Percentiles rank a stretch among this genome's conserved stretches.
Evolutionary conservation across 2,888 invertebrate genomes (phyloP).

Genomic region (Gastrophysa polygoni): DNA sequence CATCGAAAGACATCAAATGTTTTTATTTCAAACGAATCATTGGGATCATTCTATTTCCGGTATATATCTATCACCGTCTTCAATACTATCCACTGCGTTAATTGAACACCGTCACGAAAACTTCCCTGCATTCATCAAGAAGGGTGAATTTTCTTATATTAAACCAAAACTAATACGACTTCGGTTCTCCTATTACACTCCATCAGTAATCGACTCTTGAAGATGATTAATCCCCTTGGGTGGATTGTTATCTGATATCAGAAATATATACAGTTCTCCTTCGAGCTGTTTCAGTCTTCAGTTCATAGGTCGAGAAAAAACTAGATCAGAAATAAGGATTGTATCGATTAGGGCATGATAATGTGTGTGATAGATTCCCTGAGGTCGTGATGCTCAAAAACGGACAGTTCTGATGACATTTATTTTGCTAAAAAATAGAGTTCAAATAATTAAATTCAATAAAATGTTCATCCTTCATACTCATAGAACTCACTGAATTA

Average conservation of each 20-base stretch:
- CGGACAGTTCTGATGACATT: too few species aligned
- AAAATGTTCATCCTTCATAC: too few species aligned
- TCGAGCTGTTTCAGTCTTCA: not conserved
- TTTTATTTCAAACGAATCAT: too few species aligned
- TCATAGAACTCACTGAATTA: too few species aligned
- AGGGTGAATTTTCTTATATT: slow-evolving; percentile 48
- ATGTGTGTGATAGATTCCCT: too few species aligned
- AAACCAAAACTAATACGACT: slow-evolving; percentile 49
- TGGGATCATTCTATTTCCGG: too few species aligned
- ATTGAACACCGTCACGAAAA: not conserved
- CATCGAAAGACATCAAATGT: too few species aligned
- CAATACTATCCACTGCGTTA: not conserved
- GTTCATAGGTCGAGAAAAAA: not conserved
- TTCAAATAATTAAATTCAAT: too few species aligned
- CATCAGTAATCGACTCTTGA: slow-evolving; percentile 38
- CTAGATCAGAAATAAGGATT: not conserved
- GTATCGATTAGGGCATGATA: not conserved
- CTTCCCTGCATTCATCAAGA: slow-evolving; percentile 27
- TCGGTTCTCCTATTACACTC: slow-evolving; percentile 47
- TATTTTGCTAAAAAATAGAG: too few species aligned
- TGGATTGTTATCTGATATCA: slow-evolving; percentile 36
- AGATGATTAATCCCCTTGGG: slow-evolving; percentile 42
- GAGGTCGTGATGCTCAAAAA: too few species aligned
- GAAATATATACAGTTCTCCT: slow-evolving; percentile 11
- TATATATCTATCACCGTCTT: too few species aligned